Conservation (phyloP, 2,797 vertebrate species). For the Sarcophilus harrisii region DNA sequence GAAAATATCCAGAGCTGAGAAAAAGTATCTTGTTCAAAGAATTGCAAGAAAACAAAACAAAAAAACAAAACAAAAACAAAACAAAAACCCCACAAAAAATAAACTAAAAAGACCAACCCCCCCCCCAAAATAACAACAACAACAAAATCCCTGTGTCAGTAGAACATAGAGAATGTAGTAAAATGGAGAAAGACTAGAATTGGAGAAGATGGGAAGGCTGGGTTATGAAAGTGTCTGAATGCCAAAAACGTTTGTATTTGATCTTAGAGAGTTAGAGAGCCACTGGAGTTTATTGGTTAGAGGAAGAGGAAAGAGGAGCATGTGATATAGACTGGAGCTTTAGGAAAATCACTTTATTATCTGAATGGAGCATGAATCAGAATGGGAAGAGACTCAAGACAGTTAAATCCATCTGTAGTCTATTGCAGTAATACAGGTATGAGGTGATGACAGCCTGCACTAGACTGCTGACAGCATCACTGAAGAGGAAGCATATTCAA, state of each 20-base stretch:
- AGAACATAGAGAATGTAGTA: not conserved
- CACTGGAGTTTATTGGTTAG: too few species aligned
- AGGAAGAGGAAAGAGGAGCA: not conserved
- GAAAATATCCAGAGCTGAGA: not conserved
- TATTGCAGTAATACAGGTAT: not conserved
- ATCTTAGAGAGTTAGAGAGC: not conserved
- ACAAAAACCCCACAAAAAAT: too few species aligned
- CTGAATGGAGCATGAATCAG: conserved; percentile 22
- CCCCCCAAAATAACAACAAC: too few species aligned
- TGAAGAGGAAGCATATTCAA: not conserved
- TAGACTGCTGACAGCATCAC: not conserved
- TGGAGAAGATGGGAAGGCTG: not conserved
- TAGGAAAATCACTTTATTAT: not conserved
- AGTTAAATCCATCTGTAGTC: not conserved
- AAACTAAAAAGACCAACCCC: too few species aligned
- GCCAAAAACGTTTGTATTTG: not conserved
- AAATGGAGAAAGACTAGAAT: not conserved
- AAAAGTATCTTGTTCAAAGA: not conserved
- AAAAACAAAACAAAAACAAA: too few species aligned
- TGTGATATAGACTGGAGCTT: not conserved
- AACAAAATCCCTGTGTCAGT: not conserved
- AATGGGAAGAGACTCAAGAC: not conserved
- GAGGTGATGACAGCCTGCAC: not conserved
- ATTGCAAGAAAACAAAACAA: not conserved
- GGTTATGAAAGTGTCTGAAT: too few species aligned